Evolutionary conservation across 2,888 invertebrate species (phyloP), one percentile per base, ranked within the genome.

Genomic region (Hymenopus coronatus): DNA sequence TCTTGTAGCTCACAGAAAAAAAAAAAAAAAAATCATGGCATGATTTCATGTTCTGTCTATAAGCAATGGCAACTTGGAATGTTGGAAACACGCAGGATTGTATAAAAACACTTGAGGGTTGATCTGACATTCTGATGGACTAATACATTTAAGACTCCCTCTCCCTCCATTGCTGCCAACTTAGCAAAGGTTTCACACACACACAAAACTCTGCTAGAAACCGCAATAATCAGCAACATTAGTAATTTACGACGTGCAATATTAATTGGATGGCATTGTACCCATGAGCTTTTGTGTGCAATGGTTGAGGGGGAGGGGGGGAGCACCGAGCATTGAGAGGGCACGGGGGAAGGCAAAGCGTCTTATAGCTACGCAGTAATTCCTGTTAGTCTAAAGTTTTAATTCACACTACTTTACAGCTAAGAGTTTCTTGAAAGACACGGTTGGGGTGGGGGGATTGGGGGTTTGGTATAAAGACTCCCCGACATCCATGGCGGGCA

Each of bases 321-420:
- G n/a, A 82, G 83, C 88, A 25, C 54, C 30, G 27, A 46, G 86
- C 81, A 28, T 28, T 81, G 70, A 81, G 87, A 83, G 30, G 84
- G 70, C 84, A 83, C 54, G 83, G 85, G 46, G 7, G 88, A 46
- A 70, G 87, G 89, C 87, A 89, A 89, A 89, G 89, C 89, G 89
- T 89, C 89, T 89, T 89, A 89, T 87, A 89, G 89, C 83, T 83
- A 87, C 40, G 90, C 89, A 90, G 94, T 94, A 94, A 94, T 94
- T 94, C 94, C 93, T 94, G 94, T 94, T 94, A 94, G 94, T 94
- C 93, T 93, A 94, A 95, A 95, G 95, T 95, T 95, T 95, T 95
- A 95, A 95, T 94, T 94, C 95, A 93, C 93, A 92, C 93, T 94
- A 94, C 93, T 94, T 94, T 83, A 93, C 93, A 93, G 93, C 91